Percentiles rank a stretch among this genome's conserved stretches.
Evolutionary conservation across 2,797 vertebrate genomes (phyloP).

Genomic region (Avahi laniger): DNA sequence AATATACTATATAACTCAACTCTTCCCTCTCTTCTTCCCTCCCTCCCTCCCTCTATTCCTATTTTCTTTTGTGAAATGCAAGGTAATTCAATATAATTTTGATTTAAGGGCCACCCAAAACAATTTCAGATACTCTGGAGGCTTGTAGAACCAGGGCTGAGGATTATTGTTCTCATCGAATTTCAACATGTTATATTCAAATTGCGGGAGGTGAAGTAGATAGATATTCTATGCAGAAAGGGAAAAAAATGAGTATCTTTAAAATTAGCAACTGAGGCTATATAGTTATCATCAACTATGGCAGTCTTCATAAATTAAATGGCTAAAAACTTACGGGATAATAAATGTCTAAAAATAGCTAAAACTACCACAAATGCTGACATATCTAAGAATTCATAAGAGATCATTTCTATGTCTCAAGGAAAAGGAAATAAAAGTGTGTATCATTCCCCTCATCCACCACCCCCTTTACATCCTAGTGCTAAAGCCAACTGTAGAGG

Average conservation of each 20-base stretch:
- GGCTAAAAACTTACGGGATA: background rate
- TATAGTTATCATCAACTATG: background rate
- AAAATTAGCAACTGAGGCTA: background rate
- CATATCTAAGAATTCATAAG: background rate
- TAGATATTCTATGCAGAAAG: background rate
- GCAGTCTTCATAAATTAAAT: slow-evolving; percentile 31
- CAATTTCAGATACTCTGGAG: background rate
- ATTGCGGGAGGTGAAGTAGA: background rate
- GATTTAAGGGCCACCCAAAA: background rate
- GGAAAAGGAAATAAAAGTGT: slow-evolving; percentile 16
- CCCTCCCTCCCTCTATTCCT: background rate
- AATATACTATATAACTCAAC: background rate
- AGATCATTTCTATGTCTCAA: slow-evolving; percentile 16
- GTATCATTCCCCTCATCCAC: background rate
- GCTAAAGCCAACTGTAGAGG: slow-evolving; percentile 24
- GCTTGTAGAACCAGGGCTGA: background rate
- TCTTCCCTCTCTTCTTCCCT: background rate
- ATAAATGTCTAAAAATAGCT: background rate
- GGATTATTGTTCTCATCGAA: background rate
- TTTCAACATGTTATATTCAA: background rate
- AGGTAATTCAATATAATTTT: slow-evolving; percentile 27
- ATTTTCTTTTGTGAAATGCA: slow-evolving; percentile 22
- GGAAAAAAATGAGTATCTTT: background rate
- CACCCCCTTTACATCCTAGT: background rate
- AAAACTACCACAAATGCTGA: slow-evolving; percentile 30